Conservation (phyloP, 2,113 vertebrate species). For the Periophthalmus modestus region DNA sequence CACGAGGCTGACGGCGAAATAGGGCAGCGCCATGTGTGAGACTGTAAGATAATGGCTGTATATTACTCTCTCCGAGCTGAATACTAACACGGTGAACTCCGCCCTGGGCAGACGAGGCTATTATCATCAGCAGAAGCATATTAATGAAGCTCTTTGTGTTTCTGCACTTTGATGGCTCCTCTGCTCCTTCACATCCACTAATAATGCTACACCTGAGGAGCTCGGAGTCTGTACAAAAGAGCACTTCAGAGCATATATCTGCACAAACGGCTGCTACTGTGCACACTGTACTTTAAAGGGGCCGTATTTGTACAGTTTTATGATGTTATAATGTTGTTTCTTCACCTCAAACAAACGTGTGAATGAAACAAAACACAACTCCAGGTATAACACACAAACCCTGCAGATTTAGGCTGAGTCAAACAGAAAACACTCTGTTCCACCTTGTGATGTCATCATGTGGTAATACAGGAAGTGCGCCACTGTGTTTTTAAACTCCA, state of each 20-base stretch:
- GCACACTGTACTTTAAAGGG: constrained; percentile 1
- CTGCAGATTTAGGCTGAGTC: too few relatives aligned
- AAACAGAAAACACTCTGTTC: too few relatives aligned
- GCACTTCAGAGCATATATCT: constrained; percentile 52
- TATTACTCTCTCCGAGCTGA: constrained; percentile 58
- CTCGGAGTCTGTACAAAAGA: neutral
- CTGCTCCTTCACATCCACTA: constrained; percentile 41
- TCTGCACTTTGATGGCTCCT: constrained; percentile 58
- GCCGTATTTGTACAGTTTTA: too few relatives aligned
- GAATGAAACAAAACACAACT: too few relatives aligned
- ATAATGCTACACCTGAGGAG: constrained; percentile 37
- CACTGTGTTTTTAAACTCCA: too few relatives aligned
- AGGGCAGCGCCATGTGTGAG: constrained; percentile 24
- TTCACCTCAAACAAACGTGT: too few relatives aligned
- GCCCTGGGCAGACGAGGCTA: constrained; percentile 47
- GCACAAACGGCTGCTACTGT: constrained; percentile 50
- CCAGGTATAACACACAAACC: too few relatives aligned
- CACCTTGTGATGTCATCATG: too few relatives aligned
- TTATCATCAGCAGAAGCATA: constrained; percentile 63
- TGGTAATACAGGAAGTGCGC: too few relatives aligned
- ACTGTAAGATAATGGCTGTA: constrained; percentile 52
- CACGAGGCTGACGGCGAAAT: constrained; percentile 49
- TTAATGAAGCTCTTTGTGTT: constrained; percentile 59
- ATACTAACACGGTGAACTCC: constrained; percentile 65
- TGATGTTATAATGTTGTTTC: too few relatives aligned